phyloP scores from a whole-genome alignment of 1,140 invertebrate species.

The Pseudomyrmex concolor region DNA sequence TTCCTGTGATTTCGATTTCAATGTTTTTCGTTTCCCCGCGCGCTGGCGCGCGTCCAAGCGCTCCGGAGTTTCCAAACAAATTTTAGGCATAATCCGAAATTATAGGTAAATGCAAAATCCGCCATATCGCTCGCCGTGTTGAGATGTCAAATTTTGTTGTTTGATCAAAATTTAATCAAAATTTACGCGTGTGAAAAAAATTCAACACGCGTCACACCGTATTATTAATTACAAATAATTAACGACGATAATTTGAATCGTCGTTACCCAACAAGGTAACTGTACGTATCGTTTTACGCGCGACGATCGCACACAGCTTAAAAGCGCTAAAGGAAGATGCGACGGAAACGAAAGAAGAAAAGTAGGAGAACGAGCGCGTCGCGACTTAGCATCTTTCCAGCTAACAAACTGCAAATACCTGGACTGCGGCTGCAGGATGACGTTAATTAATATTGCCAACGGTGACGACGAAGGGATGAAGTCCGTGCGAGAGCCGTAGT shows the following conservation, averaged over 20 bases:
- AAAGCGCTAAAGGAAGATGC: background rate
- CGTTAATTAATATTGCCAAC: conserved; percentile 79
- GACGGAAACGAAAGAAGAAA: background rate
- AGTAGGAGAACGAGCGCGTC: conserved; percentile 57
- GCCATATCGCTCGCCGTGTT: no score
- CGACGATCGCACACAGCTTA: no score
- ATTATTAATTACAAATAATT: no score
- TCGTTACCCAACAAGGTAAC: background rate
- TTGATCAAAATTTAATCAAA: no score
- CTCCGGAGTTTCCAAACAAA: background rate
- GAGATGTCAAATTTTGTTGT: no score
- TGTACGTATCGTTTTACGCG: background rate
- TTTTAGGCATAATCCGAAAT: background rate
- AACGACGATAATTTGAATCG: no score
- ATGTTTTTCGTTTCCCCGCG: background rate
- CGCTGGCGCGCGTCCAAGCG: background rate
- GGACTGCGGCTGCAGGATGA: conserved; percentile 75
- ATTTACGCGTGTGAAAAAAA: no score
- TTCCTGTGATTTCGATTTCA: conserved; percentile 74
- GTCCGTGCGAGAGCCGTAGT: conserved; percentile 33
- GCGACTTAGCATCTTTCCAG: conserved; percentile 72
- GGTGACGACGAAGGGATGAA: conserved; percentile 65
- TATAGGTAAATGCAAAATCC: no score
- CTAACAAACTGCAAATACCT: conserved; percentile 78
- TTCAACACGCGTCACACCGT: no score